Percentiles rank a stretch among this genome's conserved stretches.
These are phyloP conservation scores for Cyclopterus lumpus DNA, from an alignment of 2,797 vertebrate species.

Conservation along the genomic window DNA sequence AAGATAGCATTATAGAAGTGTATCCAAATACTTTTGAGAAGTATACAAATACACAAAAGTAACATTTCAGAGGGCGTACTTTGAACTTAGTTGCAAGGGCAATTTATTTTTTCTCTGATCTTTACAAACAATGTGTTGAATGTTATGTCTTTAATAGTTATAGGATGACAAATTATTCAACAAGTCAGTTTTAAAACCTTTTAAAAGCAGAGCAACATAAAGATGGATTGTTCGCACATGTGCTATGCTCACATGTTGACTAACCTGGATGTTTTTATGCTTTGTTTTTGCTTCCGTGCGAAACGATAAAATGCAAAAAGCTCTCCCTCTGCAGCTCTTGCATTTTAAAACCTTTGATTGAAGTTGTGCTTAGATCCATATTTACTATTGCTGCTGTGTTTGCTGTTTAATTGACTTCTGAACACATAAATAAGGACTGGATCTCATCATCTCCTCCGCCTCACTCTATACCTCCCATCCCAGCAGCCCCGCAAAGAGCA, in stretches of 20 bases:
- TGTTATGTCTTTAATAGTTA: not conserved
- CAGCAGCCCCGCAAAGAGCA: slow-evolving; percentile 26
- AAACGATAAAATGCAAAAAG: not conserved
- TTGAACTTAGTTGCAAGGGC: not conserved
- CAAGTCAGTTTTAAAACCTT: not conserved
- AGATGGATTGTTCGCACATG: not conserved
- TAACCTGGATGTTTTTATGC: not conserved
- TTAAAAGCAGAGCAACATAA: not conserved
- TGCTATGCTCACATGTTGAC: not conserved
- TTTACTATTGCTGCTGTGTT: slow-evolving; percentile 48
- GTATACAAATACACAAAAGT: not conserved
- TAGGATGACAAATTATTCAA: not conserved
- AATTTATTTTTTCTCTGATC: not conserved
- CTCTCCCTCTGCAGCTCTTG: slow-evolving; percentile 26
- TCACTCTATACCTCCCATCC: slow-evolving; percentile 12
- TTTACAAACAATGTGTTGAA: not conserved
- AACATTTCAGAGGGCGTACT: not conserved
- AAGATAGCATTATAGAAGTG: not conserved
- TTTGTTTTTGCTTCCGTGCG: not conserved
- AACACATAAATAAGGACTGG: slow-evolving; percentile 64
- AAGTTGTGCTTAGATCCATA: slow-evolving; percentile 44
- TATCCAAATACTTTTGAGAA: not conserved
- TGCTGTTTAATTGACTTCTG: slow-evolving; percentile 58
- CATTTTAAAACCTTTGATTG: slow-evolving; percentile 38
- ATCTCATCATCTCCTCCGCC: slow-evolving; percentile 14